Percentiles rank a stretch among this genome's conserved stretches.
These are phyloP conservation scores for Ceratitis capitata DNA, from an alignment of 1,140 invertebrate species.

Conservation along the genomic window DNA sequence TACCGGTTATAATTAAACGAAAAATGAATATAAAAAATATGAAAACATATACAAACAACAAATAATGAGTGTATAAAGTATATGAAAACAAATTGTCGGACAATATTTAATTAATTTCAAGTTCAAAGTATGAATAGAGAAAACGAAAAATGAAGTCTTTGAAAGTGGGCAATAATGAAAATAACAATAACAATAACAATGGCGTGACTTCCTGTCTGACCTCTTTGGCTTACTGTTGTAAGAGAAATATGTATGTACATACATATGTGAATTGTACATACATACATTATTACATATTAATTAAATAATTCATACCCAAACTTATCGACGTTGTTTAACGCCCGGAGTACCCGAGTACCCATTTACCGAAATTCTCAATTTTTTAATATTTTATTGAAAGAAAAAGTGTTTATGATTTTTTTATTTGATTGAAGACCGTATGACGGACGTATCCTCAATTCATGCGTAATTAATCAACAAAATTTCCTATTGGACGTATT, in stretches of 20 bases:
- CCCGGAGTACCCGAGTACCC: no score
- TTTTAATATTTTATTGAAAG: no score
- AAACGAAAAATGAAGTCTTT: not conserved
- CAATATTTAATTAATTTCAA: slow-evolving; percentile 36
- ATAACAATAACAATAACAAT: not conserved
- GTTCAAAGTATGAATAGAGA: slow-evolving; percentile 24
- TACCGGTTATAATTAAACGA: slow-evolving; percentile 21
- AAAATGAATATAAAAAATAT: not conserved
- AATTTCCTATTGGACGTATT: no score
- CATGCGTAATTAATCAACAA: no score
- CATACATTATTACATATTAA: no score
- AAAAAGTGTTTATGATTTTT: no score
- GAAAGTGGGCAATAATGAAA: not conserved
- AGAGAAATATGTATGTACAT: not conserved
- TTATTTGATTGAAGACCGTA: no score
- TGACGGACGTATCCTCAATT: no score
- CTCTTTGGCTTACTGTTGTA: not conserved
- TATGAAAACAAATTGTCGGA: not conserved
- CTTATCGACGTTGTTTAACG: no score
- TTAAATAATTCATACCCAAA: no score
- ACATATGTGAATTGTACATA: not conserved
- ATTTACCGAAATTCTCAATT: no score
- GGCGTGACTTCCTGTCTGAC: slow-evolving; percentile 13
- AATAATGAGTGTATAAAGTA: not conserved
- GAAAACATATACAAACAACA: not conserved